Evolutionary conservation across 2,888 invertebrate genomes (phyloP).

Genomic region (Drosophila prostipennis): DNA sequence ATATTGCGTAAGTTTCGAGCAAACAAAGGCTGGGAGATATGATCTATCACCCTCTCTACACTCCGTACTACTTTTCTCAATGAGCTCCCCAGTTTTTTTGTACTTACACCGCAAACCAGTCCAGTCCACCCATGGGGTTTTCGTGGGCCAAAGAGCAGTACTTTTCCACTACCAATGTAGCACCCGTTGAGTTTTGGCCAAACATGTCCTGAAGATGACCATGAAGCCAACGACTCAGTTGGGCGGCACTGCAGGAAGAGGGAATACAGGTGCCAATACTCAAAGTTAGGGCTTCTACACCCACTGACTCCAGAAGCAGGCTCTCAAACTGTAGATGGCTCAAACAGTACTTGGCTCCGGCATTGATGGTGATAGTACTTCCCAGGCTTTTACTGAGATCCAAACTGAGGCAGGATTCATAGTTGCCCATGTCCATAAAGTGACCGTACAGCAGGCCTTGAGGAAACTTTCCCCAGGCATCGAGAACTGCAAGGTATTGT

Average conservation of each 20-base stretch:
- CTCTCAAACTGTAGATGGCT: constrained; percentile 27
- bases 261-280: constrained; percentile 43
- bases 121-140: constrained; percentile 47
- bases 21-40: not conserved
- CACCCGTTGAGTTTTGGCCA: constrained; percentile 6
- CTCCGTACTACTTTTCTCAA: not conserved
- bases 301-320: constrained; percentile 8
- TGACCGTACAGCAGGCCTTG: constrained; percentile 82
- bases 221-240: constrained; percentile 28
- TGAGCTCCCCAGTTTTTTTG: too few relatives aligned
- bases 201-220: constrained; percentile 16
- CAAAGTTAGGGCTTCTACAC: constrained; percentile 4
- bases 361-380: not conserved
- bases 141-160: constrained; percentile 17
- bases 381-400: constrained; percentile 5
- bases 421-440: constrained; percentile 81
- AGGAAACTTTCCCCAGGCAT: constrained; percentile 83
- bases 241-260: constrained; percentile 22
- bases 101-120: constrained; percentile 75
- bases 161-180: constrained; percentile 31
- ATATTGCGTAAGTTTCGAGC: constrained; percentile 2
- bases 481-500: constrained; percentile 76
- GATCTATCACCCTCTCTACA: not conserved
- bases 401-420: constrained; percentile 81
- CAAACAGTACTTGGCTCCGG: constrained; percentile 57